A percentile compares a stretch with the other conserved stretches of the same genome.
Conservation (phyloP, 2,888 invertebrate species). For the Creontiades dilutus region DNA sequence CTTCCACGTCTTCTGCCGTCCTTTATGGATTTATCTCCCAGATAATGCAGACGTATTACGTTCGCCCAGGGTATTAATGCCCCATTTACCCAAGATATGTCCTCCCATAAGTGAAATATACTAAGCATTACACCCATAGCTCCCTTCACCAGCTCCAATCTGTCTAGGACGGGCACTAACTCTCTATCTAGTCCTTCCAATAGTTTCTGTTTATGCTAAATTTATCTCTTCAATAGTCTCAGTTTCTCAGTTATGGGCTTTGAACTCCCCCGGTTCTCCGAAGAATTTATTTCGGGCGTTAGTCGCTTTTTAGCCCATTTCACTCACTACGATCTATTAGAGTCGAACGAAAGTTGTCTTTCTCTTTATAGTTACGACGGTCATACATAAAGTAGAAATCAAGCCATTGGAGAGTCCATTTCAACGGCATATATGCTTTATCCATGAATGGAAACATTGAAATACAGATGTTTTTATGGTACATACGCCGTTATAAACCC, state of each 20-base stretch:
- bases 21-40: slow-evolving; percentile 48
- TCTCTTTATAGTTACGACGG: not conserved
- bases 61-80: slow-evolving; percentile 55
- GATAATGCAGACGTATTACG: slow-evolving; percentile 62
- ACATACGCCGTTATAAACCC: no score
- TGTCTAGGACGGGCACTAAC: slow-evolving; percentile 36
- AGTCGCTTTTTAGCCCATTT: slow-evolving; percentile 1
- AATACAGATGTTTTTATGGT: no score
- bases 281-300: slow-evolving; percentile 37
- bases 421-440: not conserved
- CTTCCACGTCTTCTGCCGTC: not conserved
- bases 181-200: slow-evolving; percentile 51
- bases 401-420: not conserved
- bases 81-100: slow-evolving; percentile 62
- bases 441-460: not conserved
- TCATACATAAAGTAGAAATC: slow-evolving; percentile 7
- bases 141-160: slow-evolving; percentile 18
- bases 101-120: slow-evolving; percentile 58
- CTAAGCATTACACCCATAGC: not conserved
- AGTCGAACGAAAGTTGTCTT: not conserved
- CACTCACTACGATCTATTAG: not conserved
- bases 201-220: slow-evolving; percentile 70
- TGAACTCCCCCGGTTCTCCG: not conserved
- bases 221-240: slow-evolving; percentile 51
- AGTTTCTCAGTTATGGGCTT: slow-evolving; percentile 45